phyloP scores from a whole-genome alignment of 1,140 invertebrate genomes.

The Drosophila simulans region DNA sequence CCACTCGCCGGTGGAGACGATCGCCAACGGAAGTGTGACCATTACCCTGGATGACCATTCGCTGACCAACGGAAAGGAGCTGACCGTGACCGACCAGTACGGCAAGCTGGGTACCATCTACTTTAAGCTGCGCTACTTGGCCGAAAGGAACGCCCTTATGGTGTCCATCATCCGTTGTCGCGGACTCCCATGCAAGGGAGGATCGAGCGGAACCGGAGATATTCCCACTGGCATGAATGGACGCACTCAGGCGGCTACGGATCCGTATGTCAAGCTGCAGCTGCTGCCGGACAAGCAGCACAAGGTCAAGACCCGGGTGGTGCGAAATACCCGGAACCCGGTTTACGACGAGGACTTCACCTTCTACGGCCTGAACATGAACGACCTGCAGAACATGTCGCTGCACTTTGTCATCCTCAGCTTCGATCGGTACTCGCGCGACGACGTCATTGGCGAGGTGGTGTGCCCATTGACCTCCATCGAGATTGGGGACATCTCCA shows the following conservation, averaged over 20 bases:
- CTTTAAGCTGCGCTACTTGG: slow-evolving; percentile 94
- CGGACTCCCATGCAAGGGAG: slow-evolving; percentile 91
- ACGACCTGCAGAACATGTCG: slow-evolving; percentile 93
- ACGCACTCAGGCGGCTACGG: slow-evolving; percentile 87
- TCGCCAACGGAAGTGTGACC: slow-evolving; percentile 71
- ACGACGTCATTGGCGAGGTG: slow-evolving; percentile 99
- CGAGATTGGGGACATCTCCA: slow-evolving; percentile 91
- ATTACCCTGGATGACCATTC: slow-evolving; percentile 84
- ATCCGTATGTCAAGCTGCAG: slow-evolving; percentile 98
- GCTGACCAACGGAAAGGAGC: slow-evolving; percentile 81
- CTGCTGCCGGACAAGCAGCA: slow-evolving; percentile 97
- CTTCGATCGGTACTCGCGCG: slow-evolving; percentile 98
- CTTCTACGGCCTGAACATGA: slow-evolving; percentile 95
- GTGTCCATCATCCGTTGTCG: slow-evolving; percentile 96
- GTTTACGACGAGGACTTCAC: slow-evolving; percentile 98
- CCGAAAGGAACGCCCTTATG: slow-evolving; percentile 94
- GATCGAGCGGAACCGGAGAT: slow-evolving; percentile 85
- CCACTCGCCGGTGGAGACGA: slow-evolving; percentile 77
- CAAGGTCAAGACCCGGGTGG: slow-evolving; percentile 96
- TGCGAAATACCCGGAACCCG: slow-evolving; percentile 96
- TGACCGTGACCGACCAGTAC: slow-evolving; percentile 84
- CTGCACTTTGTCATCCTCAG: slow-evolving; percentile 97
- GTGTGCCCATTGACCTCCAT: slow-evolving; percentile 92
- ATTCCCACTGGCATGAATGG: slow-evolving; percentile 82
- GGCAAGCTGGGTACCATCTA: slow-evolving; percentile 92